A percentile compares a stretch with the other conserved stretches of the same genome.
Evolutionary conservation across 2,888 invertebrate genomes (phyloP).

Genomic region (Chorisops tibialis): DNA sequence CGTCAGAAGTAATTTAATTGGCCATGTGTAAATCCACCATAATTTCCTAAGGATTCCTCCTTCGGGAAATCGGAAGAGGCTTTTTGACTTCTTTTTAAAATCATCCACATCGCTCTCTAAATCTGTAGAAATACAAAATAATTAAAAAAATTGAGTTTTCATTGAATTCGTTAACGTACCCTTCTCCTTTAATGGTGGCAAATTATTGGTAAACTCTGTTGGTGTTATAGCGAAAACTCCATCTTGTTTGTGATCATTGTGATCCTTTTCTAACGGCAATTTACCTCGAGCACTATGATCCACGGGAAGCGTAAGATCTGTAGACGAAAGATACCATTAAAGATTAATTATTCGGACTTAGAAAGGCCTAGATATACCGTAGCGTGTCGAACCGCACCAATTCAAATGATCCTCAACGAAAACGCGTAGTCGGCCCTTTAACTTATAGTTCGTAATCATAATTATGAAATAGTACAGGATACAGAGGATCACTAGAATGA

Average conservation of each 20-base stretch:
- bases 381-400: conserved; percentile 49
- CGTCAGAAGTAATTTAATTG: conserved; percentile 63
- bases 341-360: background rate
- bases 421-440: conserved; percentile 50
- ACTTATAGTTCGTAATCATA: conserved; percentile 65
- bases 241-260: conserved; percentile 34
- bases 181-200: conserved; percentile 1
- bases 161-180: background rate
- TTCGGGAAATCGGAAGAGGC: conserved; percentile 54
- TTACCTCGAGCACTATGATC: conserved; percentile 50
- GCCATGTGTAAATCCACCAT: conserved; percentile 72
- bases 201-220: conserved; percentile 24
- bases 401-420: conserved; percentile 50
- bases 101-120: background rate
- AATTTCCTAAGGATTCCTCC: conserved; percentile 40
- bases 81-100: conserved; percentile 38
- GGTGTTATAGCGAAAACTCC: conserved; percentile 48
- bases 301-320: conserved; percentile 51
- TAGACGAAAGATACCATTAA: background rate
- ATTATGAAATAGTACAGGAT: conserved; percentile 66
- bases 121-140: background rate
- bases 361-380: conserved; percentile 39
- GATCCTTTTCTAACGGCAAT: conserved; percentile 39
- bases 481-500: conserved; percentile 69
- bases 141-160: background rate